Percentiles rank a stretch among this genome's conserved stretches.
phyloP scores from a whole-genome alignment of 1,140 invertebrate species.

The Oryctes rhinoceros region DNA sequence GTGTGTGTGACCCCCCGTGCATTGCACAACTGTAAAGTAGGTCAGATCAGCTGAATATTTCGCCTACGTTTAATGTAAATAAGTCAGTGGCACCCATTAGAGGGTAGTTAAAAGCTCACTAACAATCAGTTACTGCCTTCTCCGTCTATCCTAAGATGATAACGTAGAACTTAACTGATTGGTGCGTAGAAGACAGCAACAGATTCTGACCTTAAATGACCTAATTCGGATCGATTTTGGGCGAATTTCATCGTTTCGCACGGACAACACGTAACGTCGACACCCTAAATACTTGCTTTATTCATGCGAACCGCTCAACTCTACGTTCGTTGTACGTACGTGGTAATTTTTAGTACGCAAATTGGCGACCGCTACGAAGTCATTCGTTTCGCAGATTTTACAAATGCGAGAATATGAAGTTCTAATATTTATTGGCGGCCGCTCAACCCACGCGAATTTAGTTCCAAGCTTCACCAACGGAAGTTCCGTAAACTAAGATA shows the following conservation, averaged over 20 bases:
- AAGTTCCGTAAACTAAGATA: too few relatives aligned
- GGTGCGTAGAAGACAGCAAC: neutral
- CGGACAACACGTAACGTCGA: neutral
- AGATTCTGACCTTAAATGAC: conserved; percentile 9
- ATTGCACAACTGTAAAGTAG: neutral
- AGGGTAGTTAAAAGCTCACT: neutral
- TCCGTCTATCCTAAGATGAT: neutral
- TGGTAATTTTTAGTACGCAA: too few relatives aligned
- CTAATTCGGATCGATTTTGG: neutral
- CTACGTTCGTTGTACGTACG: neutral
- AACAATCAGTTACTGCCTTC: neutral
- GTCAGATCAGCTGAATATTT: neutral
- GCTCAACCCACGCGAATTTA: too few relatives aligned
- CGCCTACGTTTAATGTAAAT: neutral
- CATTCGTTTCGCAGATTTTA: too few relatives aligned
- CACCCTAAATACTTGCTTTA: neutral
- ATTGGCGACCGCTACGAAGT: too few relatives aligned
- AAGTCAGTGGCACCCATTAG: neutral
- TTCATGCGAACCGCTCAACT: neutral
- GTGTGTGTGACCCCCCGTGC: neutral
- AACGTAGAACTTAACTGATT: neutral
- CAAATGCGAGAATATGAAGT: too few relatives aligned
- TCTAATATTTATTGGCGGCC: too few relatives aligned
- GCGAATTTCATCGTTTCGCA: neutral
- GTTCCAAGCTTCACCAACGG: too few relatives aligned